Evolutionary conservation across 1,140 invertebrate species (phyloP).

Genomic region (Hylyphantes graminicola): DNA sequence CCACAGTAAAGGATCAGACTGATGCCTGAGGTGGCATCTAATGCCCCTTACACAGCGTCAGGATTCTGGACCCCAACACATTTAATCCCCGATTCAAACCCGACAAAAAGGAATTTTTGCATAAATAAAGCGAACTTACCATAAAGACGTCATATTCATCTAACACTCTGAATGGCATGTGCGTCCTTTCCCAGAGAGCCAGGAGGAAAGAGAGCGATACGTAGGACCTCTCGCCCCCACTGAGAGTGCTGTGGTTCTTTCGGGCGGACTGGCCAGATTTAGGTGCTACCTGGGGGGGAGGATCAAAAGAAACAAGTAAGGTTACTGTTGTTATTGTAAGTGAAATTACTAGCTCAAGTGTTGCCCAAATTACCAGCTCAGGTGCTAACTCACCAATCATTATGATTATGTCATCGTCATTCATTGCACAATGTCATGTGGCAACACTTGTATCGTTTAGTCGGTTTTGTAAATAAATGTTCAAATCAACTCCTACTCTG

Average conservation of each 20-base stretch:
- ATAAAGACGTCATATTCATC: constrained; percentile 99
- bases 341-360: too few species aligned
- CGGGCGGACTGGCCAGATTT: background rate
- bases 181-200: constrained; percentile 90
- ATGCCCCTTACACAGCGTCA: background rate
- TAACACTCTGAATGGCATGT: constrained; percentile 92
- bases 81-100: background rate
- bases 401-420: too few species aligned
- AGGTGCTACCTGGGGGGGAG: background rate
- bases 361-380: too few species aligned
- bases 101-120: too few species aligned
- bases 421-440: too few species aligned
- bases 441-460: too few species aligned
- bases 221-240: constrained; percentile 95
- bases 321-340: too few species aligned
- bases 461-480: too few species aligned
- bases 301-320: background rate
- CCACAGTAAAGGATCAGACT: too few species aligned
- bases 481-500: too few species aligned
- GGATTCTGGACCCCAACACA: too few species aligned
- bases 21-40: background rate
- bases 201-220: constrained; percentile 94
- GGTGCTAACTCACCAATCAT: too few species aligned
- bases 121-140: constrained; percentile 69
- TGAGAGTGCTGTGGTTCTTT: constrained; percentile 71